phyloP scores from a whole-genome alignment of 2,797 vertebrate species.

The Apogon talboti region DNA sequence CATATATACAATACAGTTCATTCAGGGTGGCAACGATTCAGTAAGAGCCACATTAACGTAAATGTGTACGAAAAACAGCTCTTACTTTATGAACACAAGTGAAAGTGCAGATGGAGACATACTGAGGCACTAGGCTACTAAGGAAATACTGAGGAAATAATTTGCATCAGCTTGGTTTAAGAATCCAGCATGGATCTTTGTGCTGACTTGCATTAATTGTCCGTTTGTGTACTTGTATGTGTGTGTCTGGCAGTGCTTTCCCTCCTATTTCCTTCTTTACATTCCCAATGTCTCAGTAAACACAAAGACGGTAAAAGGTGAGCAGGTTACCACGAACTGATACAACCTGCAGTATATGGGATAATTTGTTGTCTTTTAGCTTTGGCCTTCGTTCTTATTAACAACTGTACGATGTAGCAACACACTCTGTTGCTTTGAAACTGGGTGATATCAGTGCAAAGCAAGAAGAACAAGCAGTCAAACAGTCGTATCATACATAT shows the following conservation, averaged over 20 bases:
- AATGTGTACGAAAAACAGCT: conserved; percentile 27
- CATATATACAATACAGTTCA: conserved; percentile 35
- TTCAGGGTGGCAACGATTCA: conserved; percentile 23
- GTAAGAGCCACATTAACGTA: conserved; percentile 37
- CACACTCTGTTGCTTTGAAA: background rate
- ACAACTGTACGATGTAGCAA: background rate
- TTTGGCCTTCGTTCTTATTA: background rate
- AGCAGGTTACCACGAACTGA: background rate
- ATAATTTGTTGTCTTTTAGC: background rate
- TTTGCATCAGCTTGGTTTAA: conserved; percentile 55
- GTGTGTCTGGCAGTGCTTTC: background rate
- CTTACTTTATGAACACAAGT: conserved; percentile 31
- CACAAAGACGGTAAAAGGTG: background rate
- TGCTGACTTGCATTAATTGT: conserved; percentile 51
- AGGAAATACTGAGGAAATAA: conserved; percentile 26
- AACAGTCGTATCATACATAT: background rate
- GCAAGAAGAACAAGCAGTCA: background rate
- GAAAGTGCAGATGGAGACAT: conserved; percentile 31
- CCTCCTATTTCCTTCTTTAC: conserved; percentile 17
- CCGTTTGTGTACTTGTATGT: conserved; percentile 5
- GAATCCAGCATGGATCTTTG: conserved; percentile 58
- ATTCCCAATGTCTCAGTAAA: conserved; percentile 14
- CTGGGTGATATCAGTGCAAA: background rate
- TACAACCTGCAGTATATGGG: background rate
- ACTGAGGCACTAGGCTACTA: background rate